Base-by-base conservation (phyloP, 2,113 vertebrate species). In the Pitta sordida region DNA sequence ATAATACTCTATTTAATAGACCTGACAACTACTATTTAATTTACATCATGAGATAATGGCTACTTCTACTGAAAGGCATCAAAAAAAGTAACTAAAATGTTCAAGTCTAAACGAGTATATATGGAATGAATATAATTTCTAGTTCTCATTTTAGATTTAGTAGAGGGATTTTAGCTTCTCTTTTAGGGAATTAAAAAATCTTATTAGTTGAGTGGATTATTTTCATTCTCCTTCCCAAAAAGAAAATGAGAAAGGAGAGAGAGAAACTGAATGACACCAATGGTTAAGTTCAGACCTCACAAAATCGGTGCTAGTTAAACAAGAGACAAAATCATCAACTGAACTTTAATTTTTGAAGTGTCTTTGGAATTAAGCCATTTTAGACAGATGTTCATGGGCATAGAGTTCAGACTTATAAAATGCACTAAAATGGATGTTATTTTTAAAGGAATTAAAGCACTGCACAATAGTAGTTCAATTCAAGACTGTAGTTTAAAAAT, bases 11-110 rank as follows among this genome's bases (percentile, higher is more conserved):
- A 13, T 63, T 83, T 87, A 95, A 94, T 41, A 90, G 90, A 92
- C 27, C 70, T 95, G 95, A 96, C 80, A 94, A 81, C 77, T 89
- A 55, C 62, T 82, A 91, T 79, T 92, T 94, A 91, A 95, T 94
- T 96, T 97, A 80, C 46, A 83, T 91, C 63, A 81, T 41, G 39
- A 96, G 48, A 94, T 94, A 77, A 95, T 93, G 27, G 49, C 29
- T 69, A 36, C 23, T 87, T 91, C 13, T 94, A 90, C 73, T 16
- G 83, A 95, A 93, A 93, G 76, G 17, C 94, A 68, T 22, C 85
- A 51, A 88, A 23, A 13, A 90, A 62, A 93, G 73, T 60, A 93
- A 67, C 21, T 53, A 43, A 94, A 85, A 91, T 70, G 51, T 59
- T 94, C 80, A 88, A 76, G 37, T n/a, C 78, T 41, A 49, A 56